Base-by-base conservation (phyloP, 2,113 vertebrate species). In the Puntigrus tetrazona region DNA sequence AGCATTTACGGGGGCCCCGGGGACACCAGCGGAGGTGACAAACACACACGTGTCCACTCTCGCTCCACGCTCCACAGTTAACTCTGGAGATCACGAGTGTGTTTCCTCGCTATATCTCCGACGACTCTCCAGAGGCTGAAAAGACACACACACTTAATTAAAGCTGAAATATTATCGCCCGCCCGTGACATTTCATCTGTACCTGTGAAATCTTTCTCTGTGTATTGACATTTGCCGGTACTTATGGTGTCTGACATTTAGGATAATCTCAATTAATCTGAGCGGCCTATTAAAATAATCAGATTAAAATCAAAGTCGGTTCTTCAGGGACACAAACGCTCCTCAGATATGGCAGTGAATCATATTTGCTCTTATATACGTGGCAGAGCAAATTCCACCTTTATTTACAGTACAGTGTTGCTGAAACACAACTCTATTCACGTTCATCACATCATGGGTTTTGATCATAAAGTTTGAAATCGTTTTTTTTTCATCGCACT, bases 1-100 rank as follows among this genome's bases (percentile, higher is more conserved):
- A 92, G 90, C 89, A 92, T 95, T 93, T 92, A 61, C 55, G 43
- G 84, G n/a, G 69, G 79, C 84, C 87, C 69, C 84, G 76, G 87
- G 86, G 8, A 13, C 41, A 72, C 80, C 52, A 59, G 78, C 52
- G 88, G 85, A 78, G 90, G 91, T 92, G 91, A 87, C 77, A 86
- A 87, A 87, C 87, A 80, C 70, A 43, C 25, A 38, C 10, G 7
- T 47, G 14, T 27, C 16, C 41, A 47, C 5, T 14, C 10, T 16
- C 70, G 5, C 38, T 22, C 4, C 61, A 81, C 52, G n/a, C 9
- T 52, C 50, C 22, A 3, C 52, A 55, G 20, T 55, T 57, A 9
- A 55, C 22, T 55, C 18, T 55, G 8, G 52, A 55, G 18, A 22
- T 55, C 6, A 22, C 2, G 20, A 8, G 20, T 22, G 52, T 22